Percentiles rank a stretch among this genome's conserved stretches.
phyloP scores from a whole-genome alignment of 2,797 vertebrate genomes.

The Arrhamphus sclerolepis region DNA sequence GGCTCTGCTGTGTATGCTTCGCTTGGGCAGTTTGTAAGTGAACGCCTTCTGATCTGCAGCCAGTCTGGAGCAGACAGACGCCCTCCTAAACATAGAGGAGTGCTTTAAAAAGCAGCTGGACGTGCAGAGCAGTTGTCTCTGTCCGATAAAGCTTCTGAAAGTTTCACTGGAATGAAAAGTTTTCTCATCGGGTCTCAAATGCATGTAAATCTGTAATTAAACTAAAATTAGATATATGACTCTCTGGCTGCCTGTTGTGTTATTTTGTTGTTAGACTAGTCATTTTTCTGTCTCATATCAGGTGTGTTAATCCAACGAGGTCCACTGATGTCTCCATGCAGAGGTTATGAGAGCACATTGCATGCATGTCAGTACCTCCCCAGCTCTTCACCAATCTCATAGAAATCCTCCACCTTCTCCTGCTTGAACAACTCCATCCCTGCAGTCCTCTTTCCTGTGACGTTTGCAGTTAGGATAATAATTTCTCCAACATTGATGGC shows the following conservation, averaged over 20 bases:
- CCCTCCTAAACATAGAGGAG: slow-evolving; percentile 63
- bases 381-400: slow-evolving; percentile 91
- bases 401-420: slow-evolving; percentile 92
- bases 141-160: too few species aligned
- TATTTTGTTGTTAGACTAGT: too few species aligned
- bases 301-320: too few species aligned
- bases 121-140: slow-evolving; percentile 24
- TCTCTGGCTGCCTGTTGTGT: too few species aligned
- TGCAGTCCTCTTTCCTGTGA: slow-evolving; percentile 67
- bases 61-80: slow-evolving; percentile 24
- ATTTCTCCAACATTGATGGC: too few species aligned
- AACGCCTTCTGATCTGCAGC: slow-evolving; percentile 37
- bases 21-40: slow-evolving; percentile 27
- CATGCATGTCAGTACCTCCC: slow-evolving; percentile 84
- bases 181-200: not conserved
- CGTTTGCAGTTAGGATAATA: too few species aligned
- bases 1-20: not conserved
- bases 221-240: too few species aligned
- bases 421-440: slow-evolving; percentile 92
- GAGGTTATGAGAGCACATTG: not conserved
- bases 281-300: too few species aligned
- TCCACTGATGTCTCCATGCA: not conserved
- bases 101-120: slow-evolving; percentile 47
- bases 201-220: not conserved
- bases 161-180: too few species aligned